Conservation (phyloP, 2,797 vertebrate genomes). For the Margarornis squamiger region DNA sequence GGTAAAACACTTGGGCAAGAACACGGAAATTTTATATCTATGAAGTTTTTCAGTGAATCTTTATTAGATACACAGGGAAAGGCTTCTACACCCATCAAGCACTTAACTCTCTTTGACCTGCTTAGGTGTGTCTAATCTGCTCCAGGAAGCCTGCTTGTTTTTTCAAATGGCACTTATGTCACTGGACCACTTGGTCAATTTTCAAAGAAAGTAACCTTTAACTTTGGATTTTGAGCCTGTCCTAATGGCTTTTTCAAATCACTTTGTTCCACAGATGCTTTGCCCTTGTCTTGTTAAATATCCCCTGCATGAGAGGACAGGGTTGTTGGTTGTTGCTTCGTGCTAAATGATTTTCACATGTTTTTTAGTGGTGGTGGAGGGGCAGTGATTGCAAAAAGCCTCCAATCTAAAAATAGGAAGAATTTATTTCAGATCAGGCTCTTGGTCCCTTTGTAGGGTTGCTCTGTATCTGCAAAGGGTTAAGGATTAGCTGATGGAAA, state of each 20-base stretch:
- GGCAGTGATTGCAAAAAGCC: background rate
- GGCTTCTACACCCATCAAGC: background rate
- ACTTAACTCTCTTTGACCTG: background rate
- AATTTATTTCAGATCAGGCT: background rate
- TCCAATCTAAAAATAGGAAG: background rate
- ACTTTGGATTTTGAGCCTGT: background rate
- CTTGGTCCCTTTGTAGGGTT: background rate
- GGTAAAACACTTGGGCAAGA: background rate
- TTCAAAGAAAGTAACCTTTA: background rate
- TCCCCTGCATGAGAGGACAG: background rate
- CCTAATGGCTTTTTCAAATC: background rate
- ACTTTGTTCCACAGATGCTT: background rate
- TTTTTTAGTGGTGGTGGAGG: background rate
- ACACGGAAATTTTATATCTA: background rate
- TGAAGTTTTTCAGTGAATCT: background rate
- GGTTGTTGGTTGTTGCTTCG: background rate
- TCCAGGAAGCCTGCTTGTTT: background rate
- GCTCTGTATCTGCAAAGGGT: background rate
- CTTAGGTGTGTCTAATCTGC: background rate
- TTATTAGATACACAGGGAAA: background rate
- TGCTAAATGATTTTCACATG: background rate
- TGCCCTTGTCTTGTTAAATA: background rate
- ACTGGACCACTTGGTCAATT: background rate
- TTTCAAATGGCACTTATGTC: background rate
- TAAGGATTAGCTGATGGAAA: constrained; percentile 30